These are phyloP conservation scores for Drosophila lacteicornis DNA, from an alignment of 1,140 invertebrate genomes.

Conservation along the genomic window DNA sequence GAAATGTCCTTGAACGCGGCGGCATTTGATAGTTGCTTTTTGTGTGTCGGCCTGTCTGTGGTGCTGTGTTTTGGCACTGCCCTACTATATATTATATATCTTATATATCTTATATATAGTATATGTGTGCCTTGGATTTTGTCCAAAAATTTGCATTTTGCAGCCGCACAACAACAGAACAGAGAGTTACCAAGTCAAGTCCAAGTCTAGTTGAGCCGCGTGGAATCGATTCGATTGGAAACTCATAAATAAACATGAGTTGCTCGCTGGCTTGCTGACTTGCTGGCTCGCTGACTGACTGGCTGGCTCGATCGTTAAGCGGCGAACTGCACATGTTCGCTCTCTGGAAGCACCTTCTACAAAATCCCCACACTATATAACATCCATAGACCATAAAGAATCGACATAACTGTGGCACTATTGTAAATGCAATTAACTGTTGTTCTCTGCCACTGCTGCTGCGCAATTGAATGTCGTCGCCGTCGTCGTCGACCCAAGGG, in stretches of 20 bases:
- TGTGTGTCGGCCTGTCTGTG: constrained; percentile 5
- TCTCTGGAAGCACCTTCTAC: constrained; percentile 8
- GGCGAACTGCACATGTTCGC: constrained; percentile 26
- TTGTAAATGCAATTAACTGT: constrained; percentile 71
- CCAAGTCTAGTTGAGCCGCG: constrained; percentile 23
- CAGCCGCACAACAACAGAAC: constrained; percentile 22
- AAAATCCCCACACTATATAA: constrained; percentile 7
- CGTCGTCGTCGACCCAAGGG: constrained; percentile 4
- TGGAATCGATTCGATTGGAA: constrained; percentile 48
- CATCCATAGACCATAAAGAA: constrained; percentile 29
- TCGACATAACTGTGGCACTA: constrained; percentile 68
- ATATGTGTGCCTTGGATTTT: constrained; percentile 11
- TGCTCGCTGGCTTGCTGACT: constrained; percentile 7
- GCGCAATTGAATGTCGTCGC: constrained; percentile 62
- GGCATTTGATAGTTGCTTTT: constrained; percentile 42
- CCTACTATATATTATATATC: constrained; percentile 9
- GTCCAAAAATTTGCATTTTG: constrained; percentile 39
- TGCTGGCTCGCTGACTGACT: neutral
- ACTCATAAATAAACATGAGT: constrained; percentile 78
- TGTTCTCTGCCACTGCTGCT: constrained; percentile 51
- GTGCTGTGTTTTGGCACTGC: constrained; percentile 30
- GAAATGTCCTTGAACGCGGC: constrained; percentile 48
- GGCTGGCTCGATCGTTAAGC: constrained; percentile 32
- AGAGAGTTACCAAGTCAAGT: constrained; percentile 31
- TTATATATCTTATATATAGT: neutral